Conservation (phyloP, 2,113 vertebrate genomes). For the Hydrolagus affinis region DNA sequence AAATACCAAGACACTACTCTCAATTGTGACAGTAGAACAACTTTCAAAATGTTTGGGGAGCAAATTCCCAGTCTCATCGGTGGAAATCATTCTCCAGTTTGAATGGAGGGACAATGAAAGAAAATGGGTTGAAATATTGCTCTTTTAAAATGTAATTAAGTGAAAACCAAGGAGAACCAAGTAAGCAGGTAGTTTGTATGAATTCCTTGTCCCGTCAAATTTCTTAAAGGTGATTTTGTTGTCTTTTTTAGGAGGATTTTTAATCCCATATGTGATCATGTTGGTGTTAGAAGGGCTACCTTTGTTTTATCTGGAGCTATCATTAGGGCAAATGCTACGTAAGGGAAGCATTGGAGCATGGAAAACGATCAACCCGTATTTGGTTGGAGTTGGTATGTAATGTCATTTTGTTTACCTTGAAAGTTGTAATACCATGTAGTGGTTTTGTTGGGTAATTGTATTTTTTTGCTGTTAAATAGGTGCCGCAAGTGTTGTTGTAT, state of each 20-base stretch:
- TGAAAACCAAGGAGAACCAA: not conserved
- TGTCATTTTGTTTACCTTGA: not conserved
- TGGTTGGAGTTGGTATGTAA: constrained; percentile 74
- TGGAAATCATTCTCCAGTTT: not conserved
- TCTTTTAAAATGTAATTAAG: too few relatives aligned
- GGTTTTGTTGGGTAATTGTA: not conserved
- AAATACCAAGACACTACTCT: too few relatives aligned
- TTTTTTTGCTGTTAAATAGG: constrained; percentile 48
- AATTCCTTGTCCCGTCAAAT: not conserved
- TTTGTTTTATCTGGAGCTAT: constrained; percentile 79
- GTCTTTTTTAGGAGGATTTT: constrained; percentile 68
- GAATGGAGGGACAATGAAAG: not conserved
- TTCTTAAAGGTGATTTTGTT: not conserved
- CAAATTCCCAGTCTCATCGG: not conserved
- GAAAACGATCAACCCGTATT: constrained; percentile 76
- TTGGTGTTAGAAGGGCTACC: constrained; percentile 78
- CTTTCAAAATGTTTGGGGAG: not conserved
- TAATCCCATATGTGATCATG: constrained; percentile 84
- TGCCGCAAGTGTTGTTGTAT: constrained; percentile 73
- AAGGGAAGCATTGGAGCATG: constrained; percentile 81
- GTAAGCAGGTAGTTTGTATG: not conserved
- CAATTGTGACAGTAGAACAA: not conserved
- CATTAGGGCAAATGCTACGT: constrained; percentile 83
- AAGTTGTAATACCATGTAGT: not conserved
- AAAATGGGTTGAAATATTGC: not conserved